Base-by-base conservation (phyloP, 53 echinoderm and acorn worm species). In the Echinarachnius parma region DNA sequence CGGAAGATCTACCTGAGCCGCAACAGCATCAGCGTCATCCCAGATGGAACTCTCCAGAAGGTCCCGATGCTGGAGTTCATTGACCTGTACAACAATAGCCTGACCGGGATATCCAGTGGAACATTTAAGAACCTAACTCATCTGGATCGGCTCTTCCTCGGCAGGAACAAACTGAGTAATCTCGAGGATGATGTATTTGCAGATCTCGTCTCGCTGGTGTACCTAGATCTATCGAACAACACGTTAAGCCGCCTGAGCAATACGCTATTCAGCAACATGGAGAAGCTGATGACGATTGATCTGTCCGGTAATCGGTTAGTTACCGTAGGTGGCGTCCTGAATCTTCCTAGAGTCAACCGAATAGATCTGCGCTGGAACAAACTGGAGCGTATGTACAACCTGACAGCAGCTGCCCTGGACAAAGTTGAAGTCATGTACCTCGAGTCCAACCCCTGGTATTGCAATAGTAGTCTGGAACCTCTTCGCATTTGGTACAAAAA, bases 401-500 rank as follows among this genome's bases (percentile, higher is more conserved):
- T 48, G 31, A 66, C 23, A 11, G 30, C 13, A 14, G 11, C 9
- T 10, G 4, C 28, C 24, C 27, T 57, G 8, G 5, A 5, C 7
- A 48, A 29, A 9, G 48, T 49, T 19, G 48, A 67, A 1, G n/a
- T 19, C 31, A 18, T 82, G 34, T 18, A 24, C n/a, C 29, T 82
- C 4, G 55, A 45, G 16, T 64, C 15, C 11, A 82, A 82, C 31
- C 77, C 82, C 9, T 56, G 63, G 33, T 19, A 20, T 3, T 82
- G 82, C 24, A 53, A 59, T 46, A 77, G 82, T 57, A 4, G 22
- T 4, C 5, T 82, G 39, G 77, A 77, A 28, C 65, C 56, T 1
- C 65, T 77, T 27, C 55, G 54, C 31, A 23, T n/a, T 0, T 82
- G 82, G 82, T 65, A 65, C 36, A 46, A 76, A 59, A 57, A 76